Evolutionary conservation across 2,113 vertebrate species (phyloP), one percentile per base, ranked within the genome.

Genomic region (Apaloderma vittatum): DNA sequence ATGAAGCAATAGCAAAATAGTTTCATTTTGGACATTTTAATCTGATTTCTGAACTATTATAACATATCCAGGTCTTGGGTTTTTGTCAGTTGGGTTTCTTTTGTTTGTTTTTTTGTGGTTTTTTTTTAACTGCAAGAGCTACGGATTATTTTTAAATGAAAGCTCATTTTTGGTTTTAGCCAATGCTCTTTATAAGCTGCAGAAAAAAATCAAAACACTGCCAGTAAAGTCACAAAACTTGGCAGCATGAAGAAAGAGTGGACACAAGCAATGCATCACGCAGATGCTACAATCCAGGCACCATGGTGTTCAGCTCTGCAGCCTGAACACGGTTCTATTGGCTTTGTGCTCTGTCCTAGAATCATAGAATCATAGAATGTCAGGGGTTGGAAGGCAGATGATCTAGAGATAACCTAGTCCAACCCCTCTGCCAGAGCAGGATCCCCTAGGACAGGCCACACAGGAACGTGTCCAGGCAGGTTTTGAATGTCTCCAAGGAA

Each of bases 121-220:
- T 12, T 52, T 43, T 62, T 82, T n/a, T 52, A 48, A 61, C 48
- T 73, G 49, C 19, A 79, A 74, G 24, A 46, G 8, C 36, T 62
- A 80, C 20, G 77, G 30, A n/a, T 73, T 76, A 80, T 80, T 93
- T 93, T 91, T 72, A 81, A 70, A 71, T 85, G 26, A 90, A 89
- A 40, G 21, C 6, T 19, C 3, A 9, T 63, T 66, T 32, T 34
- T 36, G 40, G 8, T 54, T 51, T 36, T 32, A 58, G 67, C 62
- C 65, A 74, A 34, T 30, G 18, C 18, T 75, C 34, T 82, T 85
- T 68, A 59, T 9, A 67, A 87, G 23, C 20, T 71, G 52, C 61
- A 59, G 34, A 9, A 27, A 74, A 70, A 54, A 40, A 22, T 43
- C 68, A 65, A 52, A n/a, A 17, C 18, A 45, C 43, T 84, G 62